phyloP scores from a whole-genome alignment of 2,113 vertebrate genomes.

The Acanthochromis polyacanthus region DNA sequence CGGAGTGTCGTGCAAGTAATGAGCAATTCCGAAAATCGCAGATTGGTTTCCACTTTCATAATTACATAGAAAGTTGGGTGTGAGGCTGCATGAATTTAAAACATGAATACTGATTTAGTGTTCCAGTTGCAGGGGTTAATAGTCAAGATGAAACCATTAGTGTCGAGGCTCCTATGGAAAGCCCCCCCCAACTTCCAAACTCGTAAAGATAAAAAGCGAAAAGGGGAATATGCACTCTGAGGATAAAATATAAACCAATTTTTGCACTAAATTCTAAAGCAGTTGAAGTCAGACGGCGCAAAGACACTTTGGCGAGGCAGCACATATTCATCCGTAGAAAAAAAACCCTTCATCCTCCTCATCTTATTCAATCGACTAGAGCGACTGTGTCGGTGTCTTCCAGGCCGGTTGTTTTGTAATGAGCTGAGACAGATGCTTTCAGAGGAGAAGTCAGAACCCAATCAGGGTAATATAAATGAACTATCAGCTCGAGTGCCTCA shows the following conservation, averaged over 20 bases:
- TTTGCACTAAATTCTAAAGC: constrained; percentile 32
- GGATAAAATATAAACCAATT: constrained; percentile 31
- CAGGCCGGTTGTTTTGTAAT: constrained; percentile 12
- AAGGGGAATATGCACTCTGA: constrained; percentile 24
- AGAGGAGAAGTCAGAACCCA: constrained; percentile 19
- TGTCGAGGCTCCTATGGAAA: constrained; percentile 9
- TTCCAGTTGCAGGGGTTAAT: constrained; percentile 28
- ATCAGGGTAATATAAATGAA: constrained; percentile 37
- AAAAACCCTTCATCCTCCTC: constrained; percentile 42
- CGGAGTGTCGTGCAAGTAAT: constrained; percentile 9
- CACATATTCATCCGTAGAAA: constrained; percentile 23
- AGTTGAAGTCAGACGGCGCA: constrained; percentile 28
- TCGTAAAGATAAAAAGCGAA: constrained; percentile 51
- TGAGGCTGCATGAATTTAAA: constrained; percentile 30
- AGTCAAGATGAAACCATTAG: constrained; percentile 35
- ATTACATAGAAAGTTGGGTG: constrained; percentile 20
- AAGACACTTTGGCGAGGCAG: neutral
- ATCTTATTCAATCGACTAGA: constrained; percentile 23
- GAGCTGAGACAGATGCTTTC: constrained; percentile 26
- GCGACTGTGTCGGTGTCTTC: constrained; percentile 26
- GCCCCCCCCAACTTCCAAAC: constrained; percentile 11
- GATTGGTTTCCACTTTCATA: constrained; percentile 22
- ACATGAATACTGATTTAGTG: constrained; percentile 26
- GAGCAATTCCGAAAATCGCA: neutral
- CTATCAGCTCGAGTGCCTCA: constrained; percentile 32